phyloP scores from a whole-genome alignment of 2,888 invertebrate genomes.

The Athrips mouffetella region DNA sequence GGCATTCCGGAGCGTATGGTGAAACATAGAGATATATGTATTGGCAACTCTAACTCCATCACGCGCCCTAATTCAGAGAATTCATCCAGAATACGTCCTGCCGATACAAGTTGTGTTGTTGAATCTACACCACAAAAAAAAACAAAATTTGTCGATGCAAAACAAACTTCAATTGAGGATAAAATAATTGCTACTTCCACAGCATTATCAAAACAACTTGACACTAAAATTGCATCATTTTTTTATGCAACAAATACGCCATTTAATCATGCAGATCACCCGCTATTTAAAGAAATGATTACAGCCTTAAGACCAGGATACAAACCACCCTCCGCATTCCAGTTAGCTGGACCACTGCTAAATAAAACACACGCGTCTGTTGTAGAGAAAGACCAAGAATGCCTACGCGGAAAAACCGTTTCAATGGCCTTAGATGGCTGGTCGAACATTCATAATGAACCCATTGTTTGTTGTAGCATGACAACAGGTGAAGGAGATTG shows the following conservation, averaged over 20 bases:
- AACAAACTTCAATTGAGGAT: not conserved
- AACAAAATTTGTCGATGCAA: no score
- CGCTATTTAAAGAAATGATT: conserved; percentile 3
- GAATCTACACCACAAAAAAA: not conserved
- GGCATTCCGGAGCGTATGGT: conserved; percentile 1
- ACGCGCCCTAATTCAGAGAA: not conserved
- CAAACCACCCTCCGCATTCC: not conserved
- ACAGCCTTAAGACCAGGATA: conserved; percentile 5
- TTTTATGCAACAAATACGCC: conserved; percentile 13
- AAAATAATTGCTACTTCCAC: not conserved
- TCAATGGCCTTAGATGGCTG: not conserved
- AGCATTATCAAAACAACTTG: not conserved
- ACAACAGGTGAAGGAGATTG: no score
- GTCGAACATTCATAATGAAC: no score
- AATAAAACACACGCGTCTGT: not conserved
- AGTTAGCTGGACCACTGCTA: not conserved
- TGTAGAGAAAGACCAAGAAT: not conserved
- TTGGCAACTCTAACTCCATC: not conserved
- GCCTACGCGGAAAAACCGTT: not conserved
- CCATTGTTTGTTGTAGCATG: no score
- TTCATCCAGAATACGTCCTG: not conserved
- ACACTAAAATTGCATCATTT: not conserved
- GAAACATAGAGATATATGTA: not conserved
- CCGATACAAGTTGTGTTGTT: not conserved
- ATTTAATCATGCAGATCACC: conserved; percentile 12